Conservation (phyloP, 2,888 invertebrate species). For the Macrophya alboannulata region DNA sequence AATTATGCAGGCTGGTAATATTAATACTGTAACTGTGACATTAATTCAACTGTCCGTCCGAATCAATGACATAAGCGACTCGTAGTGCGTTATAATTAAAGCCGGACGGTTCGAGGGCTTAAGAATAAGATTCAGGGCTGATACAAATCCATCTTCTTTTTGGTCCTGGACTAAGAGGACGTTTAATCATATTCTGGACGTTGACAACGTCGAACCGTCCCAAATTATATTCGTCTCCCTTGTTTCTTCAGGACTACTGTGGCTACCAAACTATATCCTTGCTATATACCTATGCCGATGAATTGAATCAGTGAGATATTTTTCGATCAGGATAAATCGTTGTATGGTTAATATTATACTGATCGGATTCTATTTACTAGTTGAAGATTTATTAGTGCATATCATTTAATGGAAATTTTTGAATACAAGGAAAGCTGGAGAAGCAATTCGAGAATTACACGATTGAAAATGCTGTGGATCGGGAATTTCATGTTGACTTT, state of each 20-base stretch:
- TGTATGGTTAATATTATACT: neutral
- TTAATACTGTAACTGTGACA: conserved; percentile 38
- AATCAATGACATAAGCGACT: conserved; percentile 48
- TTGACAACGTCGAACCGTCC: conserved; percentile 45
- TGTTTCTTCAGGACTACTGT: conserved; percentile 11
- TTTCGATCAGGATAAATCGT: conserved; percentile 9
- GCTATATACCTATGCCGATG: neutral
- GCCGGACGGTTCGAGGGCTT: conserved; percentile 39
- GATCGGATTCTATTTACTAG: neutral
- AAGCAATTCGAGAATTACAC: neutral
- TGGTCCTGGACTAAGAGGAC: conserved; percentile 28
- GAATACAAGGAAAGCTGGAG: neutral
- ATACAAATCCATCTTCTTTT: conserved; percentile 48
- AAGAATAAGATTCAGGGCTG: conserved; percentile 47
- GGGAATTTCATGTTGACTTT: neutral
- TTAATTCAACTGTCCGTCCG: conserved; percentile 53
- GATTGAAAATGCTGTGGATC: neutral
- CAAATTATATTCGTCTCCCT: conserved; percentile 38
- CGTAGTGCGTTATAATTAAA: conserved; percentile 51
- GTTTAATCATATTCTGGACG: conserved; percentile 46
- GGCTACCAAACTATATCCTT: neutral
- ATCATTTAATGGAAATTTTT: neutral
- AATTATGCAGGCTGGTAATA: conserved; percentile 47
- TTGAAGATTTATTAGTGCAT: neutral
- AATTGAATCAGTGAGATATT: conserved; percentile 5